Percentiles rank a stretch among this genome's conserved stretches.
Evolutionary conservation across 2,888 invertebrate genomes (phyloP).

Genomic region (Podotricha telesiphe): DNA sequence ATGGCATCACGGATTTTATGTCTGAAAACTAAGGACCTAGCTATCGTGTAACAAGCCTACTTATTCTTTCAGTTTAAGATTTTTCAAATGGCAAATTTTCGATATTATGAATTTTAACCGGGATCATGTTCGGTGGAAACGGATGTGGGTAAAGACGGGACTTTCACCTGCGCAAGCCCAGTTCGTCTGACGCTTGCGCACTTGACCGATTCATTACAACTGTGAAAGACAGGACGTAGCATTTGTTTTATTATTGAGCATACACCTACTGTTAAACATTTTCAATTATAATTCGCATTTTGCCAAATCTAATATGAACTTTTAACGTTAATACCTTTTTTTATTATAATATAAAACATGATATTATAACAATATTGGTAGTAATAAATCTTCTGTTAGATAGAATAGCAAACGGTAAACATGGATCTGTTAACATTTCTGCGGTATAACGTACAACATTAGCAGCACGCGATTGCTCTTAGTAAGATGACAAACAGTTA

Average conservation of each 20-base stretch:
- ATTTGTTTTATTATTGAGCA: conserved; percentile 5
- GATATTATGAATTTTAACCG: not conserved
- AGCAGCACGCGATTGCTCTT: conserved; percentile 30
- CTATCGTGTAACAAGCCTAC: no score
- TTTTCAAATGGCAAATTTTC: not conserved
- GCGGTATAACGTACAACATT: conserved; percentile 34
- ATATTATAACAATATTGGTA: not conserved
- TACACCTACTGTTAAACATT: not conserved
- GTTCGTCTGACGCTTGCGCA: conserved; percentile 54
- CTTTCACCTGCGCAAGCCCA: conserved; percentile 69
- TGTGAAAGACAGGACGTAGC: conserved; percentile 20
- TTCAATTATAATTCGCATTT: not conserved
- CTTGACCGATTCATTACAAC: conserved; percentile 38
- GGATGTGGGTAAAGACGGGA: conserved; percentile 64
- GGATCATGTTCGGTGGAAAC: conserved; percentile 55
- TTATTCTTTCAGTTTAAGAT: no score
- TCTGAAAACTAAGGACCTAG: no score
- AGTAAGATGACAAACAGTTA: conserved; percentile 43
- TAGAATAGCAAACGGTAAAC: conserved; percentile 34
- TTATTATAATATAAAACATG: not conserved
- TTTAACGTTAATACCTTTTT: not conserved
- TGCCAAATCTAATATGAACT: not conserved
- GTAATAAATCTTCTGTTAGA: conserved; percentile 17
- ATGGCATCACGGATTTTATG: no score
- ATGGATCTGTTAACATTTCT: conserved; percentile 31